These are phyloP conservation scores for Gnatocerus cornutus DNA, from an alignment of 2,888 invertebrate genomes.

Conservation along the genomic window DNA sequence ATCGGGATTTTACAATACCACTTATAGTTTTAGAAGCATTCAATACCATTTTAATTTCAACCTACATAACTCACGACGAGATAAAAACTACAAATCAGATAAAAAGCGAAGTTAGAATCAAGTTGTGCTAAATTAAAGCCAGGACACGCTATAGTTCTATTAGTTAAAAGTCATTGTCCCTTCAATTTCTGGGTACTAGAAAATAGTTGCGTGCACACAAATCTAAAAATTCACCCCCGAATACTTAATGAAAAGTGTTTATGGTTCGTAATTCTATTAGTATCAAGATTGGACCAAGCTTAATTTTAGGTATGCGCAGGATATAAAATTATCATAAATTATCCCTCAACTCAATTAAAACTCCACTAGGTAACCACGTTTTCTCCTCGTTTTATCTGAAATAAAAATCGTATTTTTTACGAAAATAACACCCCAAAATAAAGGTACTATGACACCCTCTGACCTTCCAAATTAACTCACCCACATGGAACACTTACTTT, in stretches of 20 bases:
- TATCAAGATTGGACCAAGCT: not conserved
- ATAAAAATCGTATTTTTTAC: no score
- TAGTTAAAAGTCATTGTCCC: slow-evolving; percentile 42
- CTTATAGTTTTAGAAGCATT: slow-evolving; percentile 26
- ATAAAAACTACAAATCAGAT: slow-evolving; percentile 26
- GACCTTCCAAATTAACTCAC: no score
- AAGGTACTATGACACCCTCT: no score
- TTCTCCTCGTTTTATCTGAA: no score
- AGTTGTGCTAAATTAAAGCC: slow-evolving; percentile 28
- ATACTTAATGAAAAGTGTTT: slow-evolving; percentile 5
- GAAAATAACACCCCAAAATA: no score
- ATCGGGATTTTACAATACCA: slow-evolving; percentile 21
- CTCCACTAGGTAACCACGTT: no score
- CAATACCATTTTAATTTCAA: slow-evolving; percentile 6
- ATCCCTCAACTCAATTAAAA: not conserved
- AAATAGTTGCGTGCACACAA: slow-evolving; percentile 26
- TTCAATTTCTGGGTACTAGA: slow-evolving; percentile 25
- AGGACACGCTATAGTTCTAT: slow-evolving; percentile 36
- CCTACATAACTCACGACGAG: not conserved
- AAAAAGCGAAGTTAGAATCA: slow-evolving; percentile 18
- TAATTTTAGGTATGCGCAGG: not conserved
- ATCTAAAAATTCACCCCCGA: slow-evolving; percentile 24
- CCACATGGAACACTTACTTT: no score
- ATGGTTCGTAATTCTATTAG: slow-evolving; percentile 11
- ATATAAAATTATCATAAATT: not conserved